Evolutionary conservation across 2,888 invertebrate genomes (phyloP).

Genomic region (Scaptomyza polygonia): DNA sequence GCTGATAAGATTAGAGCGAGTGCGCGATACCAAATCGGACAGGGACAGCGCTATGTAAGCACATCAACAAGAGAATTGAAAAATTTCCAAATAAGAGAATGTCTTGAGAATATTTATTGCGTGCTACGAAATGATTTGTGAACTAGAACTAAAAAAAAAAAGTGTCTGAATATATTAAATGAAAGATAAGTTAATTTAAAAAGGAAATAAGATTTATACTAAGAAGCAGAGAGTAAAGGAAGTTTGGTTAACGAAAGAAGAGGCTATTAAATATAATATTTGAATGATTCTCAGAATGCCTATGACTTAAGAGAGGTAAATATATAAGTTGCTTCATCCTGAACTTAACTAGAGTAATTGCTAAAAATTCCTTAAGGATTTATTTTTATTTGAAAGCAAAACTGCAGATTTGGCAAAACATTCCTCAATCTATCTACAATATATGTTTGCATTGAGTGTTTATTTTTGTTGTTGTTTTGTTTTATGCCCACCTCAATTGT

Average conservation of each 20-base stretch:
- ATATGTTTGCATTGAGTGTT: too few species aligned
- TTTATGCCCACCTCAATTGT: background rate
- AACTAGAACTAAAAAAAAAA: slow-evolving; percentile 8
- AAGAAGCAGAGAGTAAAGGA: background rate
- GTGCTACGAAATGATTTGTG: slow-evolving; percentile 35
- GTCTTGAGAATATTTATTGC: slow-evolving; percentile 48
- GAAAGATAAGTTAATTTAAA: slow-evolving; percentile 1
- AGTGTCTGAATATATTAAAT: slow-evolving; percentile 1
- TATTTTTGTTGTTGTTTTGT: too few species aligned
- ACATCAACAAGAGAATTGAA: slow-evolving; percentile 1
- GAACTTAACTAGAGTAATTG: too few species aligned
- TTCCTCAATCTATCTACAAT: too few species aligned
- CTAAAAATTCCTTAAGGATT: too few species aligned
- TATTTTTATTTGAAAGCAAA: too few species aligned
- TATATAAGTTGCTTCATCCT: too few species aligned
- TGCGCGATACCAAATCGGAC: slow-evolving; percentile 23
- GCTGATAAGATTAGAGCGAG: slow-evolving; percentile 65
- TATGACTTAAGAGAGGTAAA: too few species aligned
- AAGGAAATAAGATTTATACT: background rate
- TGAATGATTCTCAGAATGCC: too few species aligned
- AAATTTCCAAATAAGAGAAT: slow-evolving; percentile 38
- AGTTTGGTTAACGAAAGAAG: too few species aligned
- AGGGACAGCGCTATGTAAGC: slow-evolving; percentile 29
- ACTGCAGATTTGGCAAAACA: too few species aligned
- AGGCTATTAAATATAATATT: too few species aligned